Base-by-base conservation (phyloP, 2,888 invertebrate species). In the Nemotelus nigrinus region DNA sequence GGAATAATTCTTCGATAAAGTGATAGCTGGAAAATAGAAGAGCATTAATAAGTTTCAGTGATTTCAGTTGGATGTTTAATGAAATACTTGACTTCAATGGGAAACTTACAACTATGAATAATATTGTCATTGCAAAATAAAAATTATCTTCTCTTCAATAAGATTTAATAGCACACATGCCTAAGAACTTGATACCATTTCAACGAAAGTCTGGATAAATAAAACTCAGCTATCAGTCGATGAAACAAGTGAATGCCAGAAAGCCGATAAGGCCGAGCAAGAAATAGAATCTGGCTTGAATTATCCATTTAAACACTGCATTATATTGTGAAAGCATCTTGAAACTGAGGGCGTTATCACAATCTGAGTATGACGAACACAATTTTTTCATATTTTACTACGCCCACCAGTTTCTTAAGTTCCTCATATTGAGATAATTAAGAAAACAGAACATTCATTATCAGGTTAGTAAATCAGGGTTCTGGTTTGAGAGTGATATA, bases 1-100 rank as follows among this genome's bases (percentile, higher is more conserved):
- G 85, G 86, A 85, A 85, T 85, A 85, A 86, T 83, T 85, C 85
- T 85, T 86, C 85, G 85, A 84, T 85, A 84, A 85, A 85, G 85
- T 86, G 85, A 85, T 85, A 86, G 84, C 85, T 85, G 84, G 77
- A 85, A 79, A 41, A 57, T 5, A 71, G 55, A 53, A 47, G 25
- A 78, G 58, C 47, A 10, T 43, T 65, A 64, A 39, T 67, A 60
- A 60, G 8, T 50, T 50, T 8, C 50, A 25, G 25, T 25, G 25
- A 25, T 25, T 25, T 25, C 25, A 25, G 25, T 25, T 25, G 25
- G 3, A 63, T 63, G 41, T 41, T 39, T 57, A 3, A 4, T 57
- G n/a, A 8, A 3, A 4, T 41, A 41, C 3, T 41, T 43, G 43
- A 63, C 63, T 41, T 58, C 25, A 41, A 57, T 8, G 8, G 1